phyloP scores from a whole-genome alignment of 2,113 vertebrate species.

The Crypturellus undulatus region DNA sequence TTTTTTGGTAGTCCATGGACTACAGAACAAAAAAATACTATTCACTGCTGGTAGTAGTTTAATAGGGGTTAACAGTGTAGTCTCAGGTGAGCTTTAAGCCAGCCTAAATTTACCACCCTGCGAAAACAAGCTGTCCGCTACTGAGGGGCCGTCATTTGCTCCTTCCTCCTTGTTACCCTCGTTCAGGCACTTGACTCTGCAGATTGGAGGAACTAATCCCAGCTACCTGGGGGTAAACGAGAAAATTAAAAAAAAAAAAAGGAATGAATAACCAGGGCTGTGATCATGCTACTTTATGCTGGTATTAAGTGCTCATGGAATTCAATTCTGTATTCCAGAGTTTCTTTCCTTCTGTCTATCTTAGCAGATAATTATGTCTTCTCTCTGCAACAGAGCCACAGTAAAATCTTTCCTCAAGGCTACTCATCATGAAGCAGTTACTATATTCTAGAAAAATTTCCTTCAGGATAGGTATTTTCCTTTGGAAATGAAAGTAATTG shows the following conservation, averaged over 20 bases:
- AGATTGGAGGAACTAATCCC: not conserved
- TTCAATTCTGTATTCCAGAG: not conserved
- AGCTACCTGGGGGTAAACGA: not conserved
- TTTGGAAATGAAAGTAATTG: conserved; percentile 27
- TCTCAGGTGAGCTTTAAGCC: not conserved
- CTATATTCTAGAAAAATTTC: not conserved
- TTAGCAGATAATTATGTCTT: not conserved
- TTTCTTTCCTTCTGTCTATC: not conserved
- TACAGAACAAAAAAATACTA: not conserved
- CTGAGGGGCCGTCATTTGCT: not conserved
- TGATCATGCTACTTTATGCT: not conserved
- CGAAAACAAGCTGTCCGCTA: not conserved
- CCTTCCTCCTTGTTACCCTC: not conserved
- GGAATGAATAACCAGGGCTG: not conserved
- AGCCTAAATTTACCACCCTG: not conserved
- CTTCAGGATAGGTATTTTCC: not conserved
- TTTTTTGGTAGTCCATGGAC: not conserved
- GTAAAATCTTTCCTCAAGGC: conserved; percentile 6
- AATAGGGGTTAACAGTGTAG: fast-evolving
- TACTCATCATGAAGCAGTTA: not conserved
- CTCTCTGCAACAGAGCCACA: not conserved
- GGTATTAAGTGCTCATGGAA: not conserved
- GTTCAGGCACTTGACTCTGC: not conserved
- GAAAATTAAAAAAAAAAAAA: not conserved
- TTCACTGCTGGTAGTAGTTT: not conserved